Evolutionary conservation across 2,113 vertebrate genomes (phyloP), one percentile per base, ranked within the genome.

Genomic region (Odocoileus virginianus): DNA sequence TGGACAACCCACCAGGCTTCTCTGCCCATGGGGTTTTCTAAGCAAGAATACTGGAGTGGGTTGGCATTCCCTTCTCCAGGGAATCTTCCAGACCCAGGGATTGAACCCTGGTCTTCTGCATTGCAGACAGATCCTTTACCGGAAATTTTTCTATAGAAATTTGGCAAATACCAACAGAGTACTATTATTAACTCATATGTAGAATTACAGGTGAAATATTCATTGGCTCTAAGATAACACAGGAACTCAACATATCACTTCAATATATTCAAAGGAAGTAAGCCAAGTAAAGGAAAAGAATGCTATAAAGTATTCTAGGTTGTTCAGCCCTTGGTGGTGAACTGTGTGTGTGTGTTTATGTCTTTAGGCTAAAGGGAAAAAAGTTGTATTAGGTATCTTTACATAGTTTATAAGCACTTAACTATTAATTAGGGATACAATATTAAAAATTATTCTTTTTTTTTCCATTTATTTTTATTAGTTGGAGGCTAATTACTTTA

Each of bases 341-440:
- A 79, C 5, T 12, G n/a, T 55, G 25, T 47, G 19, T 57, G 67
- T 81, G 28, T 90, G 25, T 89, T 3, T 94, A 6, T 36, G 6
- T 86, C 5, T 95, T 89, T 89, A 76, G 45, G 15, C 28, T 47
- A 45, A 60, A 40, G 50, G 74, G 43, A 15, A 50, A 36, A 85
- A 92, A 27, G 40, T 78, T 21, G 15, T 89, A n/a, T 76, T 52
- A 76, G 30, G 93, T 64, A 83, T 19, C 94, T 97, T 97, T 95
- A 28, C 8, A 13, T 92, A 76, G 79, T 85, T 97, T 78, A 55
- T 40, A 78, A 90, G 17, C 58, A 52, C 4, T 47, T 89, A 61
- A 4, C 21, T 57, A 21, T 76, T 91, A 84, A 52, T 85, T 95
- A 87, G 40, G 67, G 10, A 93, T 84, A 52, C 12, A 87, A 28